A percentile compares a stretch with the other conserved stretches of the same genome.
phyloP scores from a whole-genome alignment of 30 jellyfish, hydroid and myxozoan species.

The Mastigias papua region DNA sequence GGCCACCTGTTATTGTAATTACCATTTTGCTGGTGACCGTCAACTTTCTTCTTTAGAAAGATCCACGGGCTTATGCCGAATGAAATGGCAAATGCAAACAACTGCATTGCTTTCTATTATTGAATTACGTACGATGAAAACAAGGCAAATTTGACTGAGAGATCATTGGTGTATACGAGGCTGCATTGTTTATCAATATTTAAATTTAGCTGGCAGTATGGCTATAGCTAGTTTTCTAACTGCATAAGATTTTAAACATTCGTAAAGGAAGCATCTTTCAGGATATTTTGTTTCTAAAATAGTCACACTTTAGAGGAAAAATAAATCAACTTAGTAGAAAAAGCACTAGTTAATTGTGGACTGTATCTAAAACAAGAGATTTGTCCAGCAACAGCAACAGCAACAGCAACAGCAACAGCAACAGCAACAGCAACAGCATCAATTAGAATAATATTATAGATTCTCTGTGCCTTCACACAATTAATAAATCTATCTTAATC shows the following conservation, averaged over 20 bases:
- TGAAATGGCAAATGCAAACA: slow-evolving; percentile 18
- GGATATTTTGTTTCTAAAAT: too few relatives aligned
- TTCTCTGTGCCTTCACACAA: too few relatives aligned
- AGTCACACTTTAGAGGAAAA: not conserved
- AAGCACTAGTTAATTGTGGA: not conserved
- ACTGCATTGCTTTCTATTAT: not conserved
- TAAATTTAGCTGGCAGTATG: not conserved
- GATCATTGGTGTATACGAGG: not conserved
- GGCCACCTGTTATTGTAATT: slow-evolving; percentile 57
- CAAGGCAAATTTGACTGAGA: not conserved
- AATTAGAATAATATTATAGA: too few relatives aligned
- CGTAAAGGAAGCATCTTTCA: not conserved
- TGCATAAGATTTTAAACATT: not conserved
- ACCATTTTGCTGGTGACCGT: slow-evolving; percentile 59
- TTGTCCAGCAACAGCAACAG: not conserved
- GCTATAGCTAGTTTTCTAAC: not conserved
- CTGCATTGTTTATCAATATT: not conserved
- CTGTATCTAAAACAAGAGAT: not conserved
- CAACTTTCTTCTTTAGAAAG: slow-evolving; percentile 34
- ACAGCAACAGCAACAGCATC: too few relatives aligned
- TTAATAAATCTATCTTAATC: too few relatives aligned
- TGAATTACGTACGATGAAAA: not conserved
- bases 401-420: not conserved
- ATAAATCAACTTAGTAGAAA: not conserved
- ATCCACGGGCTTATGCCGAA: slow-evolving; percentile 16